Base-by-base conservation (phyloP, 2,797 vertebrate genomes). In the Sebastes diaconus region DNA sequence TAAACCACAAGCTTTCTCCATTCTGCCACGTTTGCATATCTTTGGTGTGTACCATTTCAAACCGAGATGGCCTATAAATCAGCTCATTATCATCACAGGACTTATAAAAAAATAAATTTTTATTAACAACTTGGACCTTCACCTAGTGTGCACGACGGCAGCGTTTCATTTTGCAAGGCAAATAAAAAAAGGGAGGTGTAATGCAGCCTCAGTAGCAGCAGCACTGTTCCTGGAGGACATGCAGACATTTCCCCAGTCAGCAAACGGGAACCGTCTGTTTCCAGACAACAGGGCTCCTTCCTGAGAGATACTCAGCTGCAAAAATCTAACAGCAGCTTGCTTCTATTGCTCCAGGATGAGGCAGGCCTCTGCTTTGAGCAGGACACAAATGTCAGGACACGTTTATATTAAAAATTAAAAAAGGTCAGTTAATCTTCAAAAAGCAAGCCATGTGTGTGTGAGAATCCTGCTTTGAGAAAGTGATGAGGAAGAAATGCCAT, bases 261-360 rank as follows among this genome's bases (percentile, higher is more conserved):
- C 92, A 93, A 94, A 93, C n/a, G 72, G 72, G 90, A 93, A 91
- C 81, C 66, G 57, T 92, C 84, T 91, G 91, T 92, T 93, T 91
- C 87, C 87, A 94, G 91, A 93, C 90, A 94, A 92, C 92, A 83
- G 78, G 83, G 74, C 88, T 94, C 86, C 84, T 94, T 93, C 92
- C 91, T 90, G 84, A 85, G 75, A 87, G 78, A 76, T 84, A 76
- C 81, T 87, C 84, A 73, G 83, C 87, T 61, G 42, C 66, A 83
- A 3, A 42, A 52, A 79, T 82, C 73, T 60, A 87, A 83, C 83
- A 85, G 84, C 86, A 84, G 70, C 71, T 80, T 68, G 84, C 63
- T 24, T 68, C 72, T 79, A 27, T 70, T 63, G 77, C 77, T 80
- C 55, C 55, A 65, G 77, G 57, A 88, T 34, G 69, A 88, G 58